Conservation (phyloP, 2,888 invertebrate genomes). For the Elaeidobius kamerunicus region DNA sequence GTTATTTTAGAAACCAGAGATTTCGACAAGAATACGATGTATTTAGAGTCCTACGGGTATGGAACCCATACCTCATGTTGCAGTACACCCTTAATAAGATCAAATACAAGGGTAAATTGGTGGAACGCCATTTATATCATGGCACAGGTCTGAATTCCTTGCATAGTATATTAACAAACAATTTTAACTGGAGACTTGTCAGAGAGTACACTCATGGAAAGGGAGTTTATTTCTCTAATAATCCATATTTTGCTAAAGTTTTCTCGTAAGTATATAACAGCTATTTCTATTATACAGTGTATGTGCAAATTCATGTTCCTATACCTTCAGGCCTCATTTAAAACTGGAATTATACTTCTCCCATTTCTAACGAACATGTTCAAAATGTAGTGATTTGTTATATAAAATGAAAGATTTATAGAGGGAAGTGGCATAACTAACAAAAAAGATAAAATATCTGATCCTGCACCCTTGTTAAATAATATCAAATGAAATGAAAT, state of each 20-base stretch:
- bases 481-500: background rate
- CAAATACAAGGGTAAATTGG: background rate
- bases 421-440: no score
- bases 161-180: constrained; percentile 3
- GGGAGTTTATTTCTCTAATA: constrained; percentile 17
- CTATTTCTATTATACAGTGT: no score
- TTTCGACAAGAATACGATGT: background rate
- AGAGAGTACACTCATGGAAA: constrained; percentile 1
- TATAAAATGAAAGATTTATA: no score
- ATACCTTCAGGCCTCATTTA: no score
- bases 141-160: background rate
- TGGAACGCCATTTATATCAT: background rate
- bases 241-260: constrained; percentile 10
- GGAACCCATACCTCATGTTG: constrained; percentile 2
- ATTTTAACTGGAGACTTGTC: constrained; percentile 14
- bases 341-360: no score
- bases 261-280: background rate
- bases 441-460: no score
- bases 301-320: no score
- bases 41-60: background rate
- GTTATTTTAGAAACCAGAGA: background rate
- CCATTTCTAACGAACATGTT: no score
- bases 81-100: background rate
- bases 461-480: no score
- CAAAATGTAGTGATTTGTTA: no score